Conservation (phyloP, 2,113 vertebrate genomes). For the Opisthocomus hoazin region DNA sequence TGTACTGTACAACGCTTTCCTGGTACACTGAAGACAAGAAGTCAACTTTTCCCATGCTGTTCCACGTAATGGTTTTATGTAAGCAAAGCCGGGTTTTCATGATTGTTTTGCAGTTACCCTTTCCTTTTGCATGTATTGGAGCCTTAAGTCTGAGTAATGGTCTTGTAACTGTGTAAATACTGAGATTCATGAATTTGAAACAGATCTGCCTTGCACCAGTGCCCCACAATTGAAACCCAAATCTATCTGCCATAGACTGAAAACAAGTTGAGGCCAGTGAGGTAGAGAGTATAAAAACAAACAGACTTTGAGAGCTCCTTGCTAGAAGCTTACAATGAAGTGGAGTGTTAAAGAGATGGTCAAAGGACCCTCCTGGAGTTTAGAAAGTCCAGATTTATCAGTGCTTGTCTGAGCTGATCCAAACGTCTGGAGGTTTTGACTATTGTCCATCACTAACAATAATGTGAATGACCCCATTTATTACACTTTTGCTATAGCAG, state of each 20-base stretch:
- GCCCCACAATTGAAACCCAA: neutral
- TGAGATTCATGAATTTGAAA: neutral
- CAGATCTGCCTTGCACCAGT: neutral
- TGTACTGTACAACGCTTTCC: neutral
- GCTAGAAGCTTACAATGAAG: neutral
- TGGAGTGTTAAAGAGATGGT: neutral
- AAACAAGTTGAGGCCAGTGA: neutral
- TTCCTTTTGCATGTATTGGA: neutral
- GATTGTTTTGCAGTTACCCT: neutral
- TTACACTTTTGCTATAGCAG: neutral
- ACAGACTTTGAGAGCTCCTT: neutral
- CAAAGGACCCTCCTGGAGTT: neutral
- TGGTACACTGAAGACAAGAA: neutral
- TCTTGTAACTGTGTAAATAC: neutral
- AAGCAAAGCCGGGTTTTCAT: neutral
- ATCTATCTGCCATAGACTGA: neutral
- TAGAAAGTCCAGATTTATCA: neutral
- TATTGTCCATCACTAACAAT: neutral
- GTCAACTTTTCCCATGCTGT: neutral
- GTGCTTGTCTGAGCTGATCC: neutral
- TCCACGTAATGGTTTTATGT: neutral
- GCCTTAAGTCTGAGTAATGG: neutral
- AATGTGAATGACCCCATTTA: neutral
- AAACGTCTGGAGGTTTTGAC: neutral
- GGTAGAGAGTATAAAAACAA: neutral